Conservation (phyloP, 2,797 vertebrate genomes). For the Huso huso region DNA sequence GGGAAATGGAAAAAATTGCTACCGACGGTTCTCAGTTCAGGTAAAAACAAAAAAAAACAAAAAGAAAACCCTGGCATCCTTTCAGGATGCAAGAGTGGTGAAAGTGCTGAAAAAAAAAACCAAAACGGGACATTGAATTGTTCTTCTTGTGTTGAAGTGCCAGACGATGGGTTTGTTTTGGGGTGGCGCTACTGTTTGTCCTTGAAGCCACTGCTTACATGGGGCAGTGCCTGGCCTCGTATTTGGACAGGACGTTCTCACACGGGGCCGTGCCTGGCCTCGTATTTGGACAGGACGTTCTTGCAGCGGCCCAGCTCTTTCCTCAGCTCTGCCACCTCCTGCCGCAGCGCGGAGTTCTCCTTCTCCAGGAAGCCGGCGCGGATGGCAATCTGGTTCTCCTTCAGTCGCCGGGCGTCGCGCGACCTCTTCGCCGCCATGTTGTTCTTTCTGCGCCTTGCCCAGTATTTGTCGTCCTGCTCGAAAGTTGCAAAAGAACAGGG, state of each 20-base stretch:
- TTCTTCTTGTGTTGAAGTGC: constrained; percentile 67
- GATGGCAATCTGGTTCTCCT: constrained; percentile 98
- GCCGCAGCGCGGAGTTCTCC: constrained; percentile 84
- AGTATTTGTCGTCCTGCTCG: constrained; percentile 92
- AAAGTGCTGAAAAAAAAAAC: constrained; percentile 39
- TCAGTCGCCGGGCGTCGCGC: constrained; percentile 84
- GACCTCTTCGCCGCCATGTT: constrained; percentile 94
- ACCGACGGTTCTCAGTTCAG: constrained; percentile 46
- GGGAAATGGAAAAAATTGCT: constrained; percentile 19
- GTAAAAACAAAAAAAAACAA: constrained; percentile 40
- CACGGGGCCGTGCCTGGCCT: constrained; percentile 49
- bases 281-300: constrained; percentile 74
- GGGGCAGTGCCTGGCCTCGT: background rate
- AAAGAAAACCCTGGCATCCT: constrained; percentile 42
- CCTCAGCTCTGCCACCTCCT: constrained; percentile 84
- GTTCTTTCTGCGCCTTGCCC: constrained; percentile 96
- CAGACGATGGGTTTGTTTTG: constrained; percentile 39
- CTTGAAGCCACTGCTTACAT: constrained; percentile 38
- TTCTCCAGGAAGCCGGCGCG: constrained; percentile 92
- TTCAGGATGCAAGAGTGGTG: constrained; percentile 23
- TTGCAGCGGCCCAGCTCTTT: constrained; percentile 95
- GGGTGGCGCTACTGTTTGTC: constrained; percentile 63
- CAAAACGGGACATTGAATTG: constrained; percentile 35
- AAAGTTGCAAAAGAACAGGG: constrained; percentile 36
- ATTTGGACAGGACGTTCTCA: constrained; percentile 4